Base-by-base conservation (phyloP, 2,888 invertebrate species). In the Prionchulus punctatus region DNA sequence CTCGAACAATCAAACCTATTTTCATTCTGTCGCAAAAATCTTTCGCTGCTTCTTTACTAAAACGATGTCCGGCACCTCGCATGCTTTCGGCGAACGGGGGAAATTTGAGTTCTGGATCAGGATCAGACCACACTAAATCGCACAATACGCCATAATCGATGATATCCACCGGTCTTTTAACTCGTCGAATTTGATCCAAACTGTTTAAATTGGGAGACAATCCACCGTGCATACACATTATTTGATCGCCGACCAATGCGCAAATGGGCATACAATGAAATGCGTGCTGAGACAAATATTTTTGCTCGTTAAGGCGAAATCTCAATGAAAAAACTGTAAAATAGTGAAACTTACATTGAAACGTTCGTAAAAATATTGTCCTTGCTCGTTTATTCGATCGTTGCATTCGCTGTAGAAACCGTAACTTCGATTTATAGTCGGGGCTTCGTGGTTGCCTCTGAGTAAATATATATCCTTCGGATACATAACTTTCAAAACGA, bases 401-500 rank as follows among this genome's bases (percentile, higher is more conserved):
- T 45, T 45, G 23, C 45, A 45, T 45, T 45, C 45, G 12, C 23
- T 23, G 18, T n/a, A 45, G 23, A 45, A 45, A 4, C 45, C 45
- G 45, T 45, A 45, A n/a, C 18, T n/a, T 23, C 23, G 12, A 23
- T 45, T 45, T 12, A 45, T 45, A 23, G 23, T 45, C 23, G 45
- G 12, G 45, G 45, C 45, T 45, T 45, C 45, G 23, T 45, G 45
- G 23, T 45, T 45, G 4, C 45, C 45, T n/a, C 45, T 12, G 4
- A 45, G 23, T n/a, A 45, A 7, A 45, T 45, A 45, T 7, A 45
- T n/a, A 23, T 45, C 45, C 23, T 45, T 23, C 45, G 45, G 45
- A 45, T 45, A 45, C 23, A 45, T n/a, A 45, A 45, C 23, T 45
- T 45, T 45, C 45, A 45, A 23, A 12, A 45, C 45, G 18, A 45